Percentiles rank a stretch among this genome's conserved stretches.
Evolutionary conservation across 2,797 vertebrate genomes (phyloP).

Genomic region (Florisuga fusca): DNA sequence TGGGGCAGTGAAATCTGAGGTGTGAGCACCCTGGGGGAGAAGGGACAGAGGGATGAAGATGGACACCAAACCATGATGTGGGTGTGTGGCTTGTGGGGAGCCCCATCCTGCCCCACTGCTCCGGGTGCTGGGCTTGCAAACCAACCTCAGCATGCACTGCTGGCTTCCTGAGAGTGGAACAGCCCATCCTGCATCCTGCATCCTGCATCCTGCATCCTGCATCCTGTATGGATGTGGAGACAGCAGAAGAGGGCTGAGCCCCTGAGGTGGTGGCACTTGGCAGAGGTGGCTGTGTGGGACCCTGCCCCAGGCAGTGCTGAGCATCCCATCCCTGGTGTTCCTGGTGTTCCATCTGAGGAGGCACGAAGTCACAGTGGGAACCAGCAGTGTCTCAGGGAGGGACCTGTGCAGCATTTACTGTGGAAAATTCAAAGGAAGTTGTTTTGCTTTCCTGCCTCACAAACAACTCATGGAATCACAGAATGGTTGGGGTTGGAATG

Average conservation of each 20-base stretch:
- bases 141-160: no score
- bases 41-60: background rate
- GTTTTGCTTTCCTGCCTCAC: constrained; percentile 34
- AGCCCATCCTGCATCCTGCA: no score
- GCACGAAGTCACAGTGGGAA: constrained; percentile 68
- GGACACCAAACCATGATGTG: background rate
- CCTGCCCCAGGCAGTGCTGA: fast-evolving
- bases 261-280: background rate
- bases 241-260: background rate
- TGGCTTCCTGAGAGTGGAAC: no score
- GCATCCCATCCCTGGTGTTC: background rate
- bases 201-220: no score
- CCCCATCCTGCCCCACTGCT: background rate
- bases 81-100: background rate
- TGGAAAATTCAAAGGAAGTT: constrained; percentile 3
- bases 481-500: no score
- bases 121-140: background rate
- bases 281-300: background rate
- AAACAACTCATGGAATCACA: no score
- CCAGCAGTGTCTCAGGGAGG: constrained; percentile 50
- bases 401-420: background rate
- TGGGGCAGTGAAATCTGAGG: background rate
- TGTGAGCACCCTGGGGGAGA: background rate
- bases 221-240: background rate
- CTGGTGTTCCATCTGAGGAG: constrained; percentile 59